Conservation (phyloP, 64 coral and sea anemone genomes). For the Montipora sp. region DNA sequence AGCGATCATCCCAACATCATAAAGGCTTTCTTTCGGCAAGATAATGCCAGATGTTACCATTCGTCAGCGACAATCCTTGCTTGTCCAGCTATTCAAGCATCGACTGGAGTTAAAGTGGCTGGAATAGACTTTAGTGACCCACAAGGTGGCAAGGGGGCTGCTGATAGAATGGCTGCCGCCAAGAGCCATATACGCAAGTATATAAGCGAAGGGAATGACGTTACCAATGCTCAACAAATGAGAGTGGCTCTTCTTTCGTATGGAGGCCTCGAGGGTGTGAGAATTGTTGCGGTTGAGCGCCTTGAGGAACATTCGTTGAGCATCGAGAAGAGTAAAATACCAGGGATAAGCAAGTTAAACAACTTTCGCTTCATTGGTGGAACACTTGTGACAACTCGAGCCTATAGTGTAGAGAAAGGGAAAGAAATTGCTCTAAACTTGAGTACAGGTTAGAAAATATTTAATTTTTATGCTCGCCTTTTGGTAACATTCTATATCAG, state of each 20-base stretch:
- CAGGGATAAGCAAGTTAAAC: conserved; percentile 25
- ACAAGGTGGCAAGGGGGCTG: conserved; percentile 35
- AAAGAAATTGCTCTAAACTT: too few relatives aligned
- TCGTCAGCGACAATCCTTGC: background rate
- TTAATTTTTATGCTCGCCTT: too few relatives aligned
- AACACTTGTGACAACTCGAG: background rate
- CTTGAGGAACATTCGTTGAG: background rate
- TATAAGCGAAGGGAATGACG: conserved; percentile 7
- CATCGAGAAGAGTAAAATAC: background rate
- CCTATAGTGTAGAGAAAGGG: background rate
- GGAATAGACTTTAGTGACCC: conserved; percentile 24
- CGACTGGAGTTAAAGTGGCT: background rate
- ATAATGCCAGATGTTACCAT: conserved; percentile 39
- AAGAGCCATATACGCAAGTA: conserved; percentile 17
- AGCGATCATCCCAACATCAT: background rate
- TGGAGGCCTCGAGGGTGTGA: conserved; percentile 16
- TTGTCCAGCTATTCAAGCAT: background rate
- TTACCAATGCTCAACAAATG: conserved; percentile 10
- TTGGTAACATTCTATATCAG: too few relatives aligned
- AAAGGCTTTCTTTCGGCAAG: conserved; percentile 8
- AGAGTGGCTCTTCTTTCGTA: conserved; percentile 4
- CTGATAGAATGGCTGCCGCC: conserved; percentile 19
- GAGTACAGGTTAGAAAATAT: too few relatives aligned
- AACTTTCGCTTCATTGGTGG: conserved; percentile 4
- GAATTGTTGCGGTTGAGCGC: background rate